Evolutionary conservation across 1,140 invertebrate species (phyloP), one percentile per base, ranked within the genome.

Genomic region (Brachionus koreanus): DNA sequence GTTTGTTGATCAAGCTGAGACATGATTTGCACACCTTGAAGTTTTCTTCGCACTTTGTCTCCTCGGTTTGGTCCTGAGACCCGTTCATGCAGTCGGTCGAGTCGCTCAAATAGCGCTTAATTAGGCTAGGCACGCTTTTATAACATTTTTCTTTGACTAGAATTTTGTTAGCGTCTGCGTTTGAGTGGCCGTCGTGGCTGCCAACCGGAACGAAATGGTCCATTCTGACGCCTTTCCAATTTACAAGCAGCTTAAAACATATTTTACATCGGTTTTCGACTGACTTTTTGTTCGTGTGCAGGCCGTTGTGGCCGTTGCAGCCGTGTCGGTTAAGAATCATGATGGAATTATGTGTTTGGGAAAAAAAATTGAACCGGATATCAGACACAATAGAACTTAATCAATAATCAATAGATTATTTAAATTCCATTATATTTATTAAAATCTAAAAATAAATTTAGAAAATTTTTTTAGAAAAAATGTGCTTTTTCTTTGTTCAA

Each of bases 181-280:
- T 74, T 23, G 16, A 33, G 13, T n/a, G 33, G 13, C n/a, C 7
- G n/a, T 19, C 7, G n/a, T 69, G 13, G 7, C 33, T 7, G 16
- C 37, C n/a, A 5, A 69, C 9, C 10, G 65, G 65, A 37, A 74
- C 19, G 43, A 35, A 74, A 25, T 74, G 25, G 69, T 49, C 69
- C 25, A 74, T 5, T 74, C 43, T 74, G 23, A 74, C 43, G 37
- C 69, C 69, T 74, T 74, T 74, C 69, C 69, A 74, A 74, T 74
- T 46, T 12, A 74, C 29, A 13, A 74, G 43, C 12, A 74, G 25
- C 25, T 74, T 74, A 46, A 46, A 74, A 19, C 69, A 74, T 74
- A 74, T 46, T 74, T 74, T 74, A 46, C 69, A 74, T 74, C 69
- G 16, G 33, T 46, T 74, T 46, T 23, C 6, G n/a, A 5, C 16